A percentile compares a stretch with the other conserved stretches of the same genome.
Conservation (phyloP, 1,140 invertebrate genomes). For the Helicoverpa zea region DNA sequence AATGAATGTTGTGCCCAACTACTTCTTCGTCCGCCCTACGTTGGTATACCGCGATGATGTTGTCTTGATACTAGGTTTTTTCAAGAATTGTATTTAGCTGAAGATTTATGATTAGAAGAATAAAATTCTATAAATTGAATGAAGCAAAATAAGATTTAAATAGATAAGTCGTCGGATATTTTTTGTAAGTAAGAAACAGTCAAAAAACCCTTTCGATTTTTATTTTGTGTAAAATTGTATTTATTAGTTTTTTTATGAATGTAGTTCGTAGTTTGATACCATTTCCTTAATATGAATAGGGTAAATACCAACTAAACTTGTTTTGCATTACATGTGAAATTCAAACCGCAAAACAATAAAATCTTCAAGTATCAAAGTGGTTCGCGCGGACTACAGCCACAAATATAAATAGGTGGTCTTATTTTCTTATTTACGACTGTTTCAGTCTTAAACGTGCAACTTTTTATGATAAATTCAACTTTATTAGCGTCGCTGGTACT, state of each 20-base stretch:
- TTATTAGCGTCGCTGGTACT: conserved; percentile 71
- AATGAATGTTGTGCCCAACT: conserved; percentile 67
- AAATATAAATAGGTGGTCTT: conserved; percentile 79
- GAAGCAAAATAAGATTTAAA: too few relatives aligned
- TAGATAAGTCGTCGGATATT: too few relatives aligned
- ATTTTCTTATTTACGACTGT: conserved; percentile 81
- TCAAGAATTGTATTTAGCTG: neutral
- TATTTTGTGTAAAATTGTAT: too few relatives aligned
- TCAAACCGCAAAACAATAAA: neutral
- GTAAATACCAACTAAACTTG: too few relatives aligned
- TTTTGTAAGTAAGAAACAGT: too few relatives aligned
- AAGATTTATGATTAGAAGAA: too few relatives aligned
- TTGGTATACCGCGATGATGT: conserved; percentile 43
- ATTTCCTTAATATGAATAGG: too few relatives aligned
- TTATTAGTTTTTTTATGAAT: too few relatives aligned
- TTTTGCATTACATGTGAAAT: too few relatives aligned
- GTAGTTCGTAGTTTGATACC: too few relatives aligned
- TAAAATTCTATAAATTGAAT: too few relatives aligned
- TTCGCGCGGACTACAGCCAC: conserved; percentile 54
- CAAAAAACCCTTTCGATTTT: too few relatives aligned
- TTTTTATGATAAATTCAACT: conserved; percentile 81
- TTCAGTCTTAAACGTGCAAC: conserved; percentile 78
- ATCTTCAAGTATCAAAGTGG: conserved; percentile 61
- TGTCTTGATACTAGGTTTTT: conserved; percentile 59
- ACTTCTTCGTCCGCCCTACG: conserved; percentile 67